These are phyloP conservation scores for Elgaria multicarinata DNA, from an alignment of 2,113 vertebrate genomes.

Conservation along the genomic window DNA sequence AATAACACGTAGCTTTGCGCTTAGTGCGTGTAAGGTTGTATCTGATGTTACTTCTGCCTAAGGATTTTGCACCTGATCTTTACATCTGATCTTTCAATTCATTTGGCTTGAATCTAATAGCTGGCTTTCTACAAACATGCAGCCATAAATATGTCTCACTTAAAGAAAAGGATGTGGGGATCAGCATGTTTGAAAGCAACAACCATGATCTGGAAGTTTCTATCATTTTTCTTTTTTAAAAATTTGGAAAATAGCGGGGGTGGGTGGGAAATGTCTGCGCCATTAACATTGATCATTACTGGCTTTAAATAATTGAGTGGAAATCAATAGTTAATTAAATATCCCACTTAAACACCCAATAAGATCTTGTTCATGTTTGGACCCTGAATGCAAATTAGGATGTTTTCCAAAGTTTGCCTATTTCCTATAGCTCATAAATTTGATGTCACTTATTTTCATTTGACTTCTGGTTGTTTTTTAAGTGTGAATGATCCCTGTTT, in stretches of 20 bases:
- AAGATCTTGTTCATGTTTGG: slow-evolving; percentile 50
- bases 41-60: background rate
- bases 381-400: slow-evolving; percentile 60
- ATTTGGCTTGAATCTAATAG: slow-evolving; percentile 51
- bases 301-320: slow-evolving; percentile 66
- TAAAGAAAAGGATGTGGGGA: slow-evolving; percentile 43
- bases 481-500: background rate
- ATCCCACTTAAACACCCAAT: slow-evolving; percentile 28
- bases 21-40: background rate
- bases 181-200: slow-evolving; percentile 34
- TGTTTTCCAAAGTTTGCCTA: slow-evolving; percentile 35
- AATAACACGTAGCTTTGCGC: too few relatives aligned
- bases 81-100: background rate
- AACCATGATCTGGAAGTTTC: slow-evolving; percentile 54
- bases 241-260: slow-evolving; percentile 30
- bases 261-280: slow-evolving; percentile 48
- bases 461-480: background rate
- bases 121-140: slow-evolving; percentile 19
- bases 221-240: slow-evolving; percentile 5
- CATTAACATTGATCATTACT: slow-evolving; percentile 59
- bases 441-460: slow-evolving; percentile 44
- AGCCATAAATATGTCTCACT: slow-evolving; percentile 53
- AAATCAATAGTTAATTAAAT: slow-evolving; percentile 73
- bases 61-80: background rate
- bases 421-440: slow-evolving; percentile 38